phyloP scores from a whole-genome alignment of 53 echinoderm and acorn worm species.

The Paracentrotus lividus region DNA sequence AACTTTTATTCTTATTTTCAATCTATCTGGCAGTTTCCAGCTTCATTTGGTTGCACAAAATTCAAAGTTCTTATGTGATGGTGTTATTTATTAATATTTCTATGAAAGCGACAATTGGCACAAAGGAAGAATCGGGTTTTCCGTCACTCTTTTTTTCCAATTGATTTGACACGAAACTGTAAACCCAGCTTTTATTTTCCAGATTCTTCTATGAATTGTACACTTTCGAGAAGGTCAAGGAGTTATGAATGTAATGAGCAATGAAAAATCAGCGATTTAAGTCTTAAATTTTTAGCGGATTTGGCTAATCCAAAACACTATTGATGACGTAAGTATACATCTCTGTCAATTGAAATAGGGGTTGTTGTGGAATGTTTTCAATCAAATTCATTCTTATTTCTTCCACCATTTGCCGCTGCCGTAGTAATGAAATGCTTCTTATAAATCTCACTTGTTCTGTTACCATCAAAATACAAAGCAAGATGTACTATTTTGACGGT shows the following conservation, averaged over 20 bases:
- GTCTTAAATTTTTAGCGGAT: neutral
- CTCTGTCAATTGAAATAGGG: neutral
- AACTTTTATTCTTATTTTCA: too few species aligned
- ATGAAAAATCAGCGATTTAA: neutral
- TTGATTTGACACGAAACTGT: neutral
- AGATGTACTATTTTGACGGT: neutral
- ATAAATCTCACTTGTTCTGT: neutral
- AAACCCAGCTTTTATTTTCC: neutral
- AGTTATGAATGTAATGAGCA: neutral
- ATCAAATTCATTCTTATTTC: neutral
- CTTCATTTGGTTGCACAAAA: neutral
- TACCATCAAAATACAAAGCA: neutral
- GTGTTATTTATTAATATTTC: neutral
- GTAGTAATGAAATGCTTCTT: constrained; percentile 32
- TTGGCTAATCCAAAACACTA: neutral
- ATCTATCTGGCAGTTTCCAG: too few species aligned
- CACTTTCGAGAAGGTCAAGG: neutral
- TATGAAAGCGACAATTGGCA: neutral
- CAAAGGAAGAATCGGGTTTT: neutral
- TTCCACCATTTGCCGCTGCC: neutral
- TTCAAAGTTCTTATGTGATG: neutral
- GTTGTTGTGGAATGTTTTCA: constrained; percentile 5
- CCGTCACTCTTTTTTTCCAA: neutral
- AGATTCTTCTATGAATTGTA: neutral
- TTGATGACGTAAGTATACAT: neutral